Evolutionary conservation across 1,140 invertebrate species (phyloP), one percentile per base, ranked within the genome.

Genomic region (Parapsyche elsis): DNA sequence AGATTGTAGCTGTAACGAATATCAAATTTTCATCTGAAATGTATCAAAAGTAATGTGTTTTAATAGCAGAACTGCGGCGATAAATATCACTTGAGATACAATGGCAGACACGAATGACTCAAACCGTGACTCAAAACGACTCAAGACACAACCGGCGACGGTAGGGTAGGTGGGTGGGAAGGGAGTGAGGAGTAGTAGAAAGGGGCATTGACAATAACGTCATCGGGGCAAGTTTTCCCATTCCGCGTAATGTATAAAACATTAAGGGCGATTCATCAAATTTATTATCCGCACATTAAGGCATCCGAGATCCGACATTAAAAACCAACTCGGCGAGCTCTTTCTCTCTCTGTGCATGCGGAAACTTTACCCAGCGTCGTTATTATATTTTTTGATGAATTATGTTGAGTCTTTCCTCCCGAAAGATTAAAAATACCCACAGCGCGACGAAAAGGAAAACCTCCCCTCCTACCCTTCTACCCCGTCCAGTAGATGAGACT

Each of bases 201-300:
- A 30, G 9, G 10, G 49, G 45, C 79, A 83, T 80, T 79, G 81
- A 79, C 81, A 81, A 83, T 71, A 78, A 78, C 81, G 71, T 80
- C 81, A 79, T 79, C 67, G 81, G 75, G 71, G 57, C 75, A 83
- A 83, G 70, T 83, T 83, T 81, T 59, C 67, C 81, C 81, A 83
- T 83, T 80, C 67, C 81, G 81, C 44, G 71, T 81, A 83, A 79
- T 79, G 81, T 81, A 83, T 81, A 81, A 80, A 80, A 81, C 81
- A 83, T 83, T 83, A 83, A 80, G 76, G 79, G 76, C 76, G 79
- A 83, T 83, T 80, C 81, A 76, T 83, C 81, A 83, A 77, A 77
- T 83, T 83, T 83, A 83, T 83, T 83, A 83, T 83, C 81, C 81
- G 81, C 81, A 83, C 81, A 80, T 83, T 83, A 83, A 83, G 59